phyloP scores from a whole-genome alignment of 37 sponge, comb jelly and placozoan genomes.

The Agelas oroides region DNA sequence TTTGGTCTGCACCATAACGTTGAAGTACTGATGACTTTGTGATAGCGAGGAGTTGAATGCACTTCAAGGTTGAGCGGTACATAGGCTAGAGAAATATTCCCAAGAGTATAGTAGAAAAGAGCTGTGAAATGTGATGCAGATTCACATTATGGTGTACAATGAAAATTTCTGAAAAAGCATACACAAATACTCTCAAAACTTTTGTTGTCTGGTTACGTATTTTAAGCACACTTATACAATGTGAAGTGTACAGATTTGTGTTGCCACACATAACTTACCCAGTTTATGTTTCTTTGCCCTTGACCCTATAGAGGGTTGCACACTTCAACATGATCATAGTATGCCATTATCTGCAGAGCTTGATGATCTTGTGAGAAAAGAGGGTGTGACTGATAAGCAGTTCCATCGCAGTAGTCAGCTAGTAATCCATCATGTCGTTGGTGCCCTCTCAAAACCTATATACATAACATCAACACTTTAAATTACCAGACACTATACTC shows the following conservation, averaged over 20 bases:
- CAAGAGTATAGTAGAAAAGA: constrained; percentile 45
- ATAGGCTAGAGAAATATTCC: constrained; percentile 40
- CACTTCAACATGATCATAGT: constrained; percentile 28
- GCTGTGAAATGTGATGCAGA: constrained; percentile 11
- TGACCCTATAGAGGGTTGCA: constrained; percentile 34
- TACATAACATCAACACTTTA: too few relatives aligned
- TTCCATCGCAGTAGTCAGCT: constrained; percentile 39
- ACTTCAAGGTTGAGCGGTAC: constrained; percentile 31
- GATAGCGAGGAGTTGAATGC: constrained; percentile 32
- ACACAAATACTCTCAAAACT: too few relatives aligned
- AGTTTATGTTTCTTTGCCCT: constrained; percentile 29
- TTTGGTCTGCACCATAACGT: constrained; percentile 22
- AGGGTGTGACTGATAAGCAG: constrained; percentile 1
- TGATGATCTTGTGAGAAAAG: not conserved
- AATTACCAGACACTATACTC: too few relatives aligned
- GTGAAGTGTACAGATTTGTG: not conserved
- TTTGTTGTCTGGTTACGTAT: too few relatives aligned
- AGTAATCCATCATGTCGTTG: constrained; percentile 22
- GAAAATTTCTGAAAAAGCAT: too few relatives aligned
- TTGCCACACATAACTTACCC: constrained; percentile 3
- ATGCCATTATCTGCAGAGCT: constrained; percentile 6
- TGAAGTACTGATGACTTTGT: constrained; percentile 14
- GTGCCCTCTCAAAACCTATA: constrained; percentile 29
- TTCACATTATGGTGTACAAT: too few relatives aligned
- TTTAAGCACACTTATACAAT: not conserved